Evolutionary conservation across 2,113 vertebrate genomes (phyloP), one percentile per base, ranked within the genome.

Genomic region (Caranx ignobilis): DNA sequence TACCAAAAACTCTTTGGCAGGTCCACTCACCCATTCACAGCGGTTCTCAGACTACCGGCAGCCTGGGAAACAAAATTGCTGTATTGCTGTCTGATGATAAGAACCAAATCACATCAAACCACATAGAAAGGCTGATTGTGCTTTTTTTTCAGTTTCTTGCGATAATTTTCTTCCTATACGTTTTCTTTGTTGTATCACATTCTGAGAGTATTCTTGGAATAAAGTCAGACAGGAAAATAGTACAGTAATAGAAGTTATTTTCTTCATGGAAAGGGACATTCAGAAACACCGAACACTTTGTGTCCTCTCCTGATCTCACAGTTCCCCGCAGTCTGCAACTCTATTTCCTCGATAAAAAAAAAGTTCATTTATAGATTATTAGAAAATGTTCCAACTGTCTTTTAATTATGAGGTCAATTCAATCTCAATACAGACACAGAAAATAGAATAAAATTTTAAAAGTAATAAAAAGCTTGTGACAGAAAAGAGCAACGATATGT

Each of bases 1-100:
- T 55, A 89, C 88, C 85, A 89, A 87, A 92, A 85, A 78, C 60
- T 83, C 71, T 72, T 87, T 90, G 88, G 87, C 91, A 89, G 86
- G 85, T 91, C 76, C 81, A 83, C 83, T 91, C 83, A 83, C 71
- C 87, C 90, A 70, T 93, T 92, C 83, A 90, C 77, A 75, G 77
- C 66, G 57, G 65, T 47, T 75, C 71, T 84, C 74, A 83, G 72
- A 82, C 67, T 68, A 76, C 68, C 71, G 55, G 80, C 82, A 87
- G 77, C 86, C 75, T 79, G 75, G 83, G 84, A 87, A 86, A 75
- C 79, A 87, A 83, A 89, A 84, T 76, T 72, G 71, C 85, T 71
- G 74, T 74, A 83, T 87, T 83, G 78, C 80, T 77, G 63, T 85
- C 71, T 86, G 81, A 87, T 88, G 89, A 91, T 89, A 91, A 88